A percentile compares a stretch with the other conserved stretches of the same genome.
These are phyloP conservation scores for Rynchops niger DNA, from an alignment of 2,113 vertebrate species.

Conservation along the genomic window DNA sequence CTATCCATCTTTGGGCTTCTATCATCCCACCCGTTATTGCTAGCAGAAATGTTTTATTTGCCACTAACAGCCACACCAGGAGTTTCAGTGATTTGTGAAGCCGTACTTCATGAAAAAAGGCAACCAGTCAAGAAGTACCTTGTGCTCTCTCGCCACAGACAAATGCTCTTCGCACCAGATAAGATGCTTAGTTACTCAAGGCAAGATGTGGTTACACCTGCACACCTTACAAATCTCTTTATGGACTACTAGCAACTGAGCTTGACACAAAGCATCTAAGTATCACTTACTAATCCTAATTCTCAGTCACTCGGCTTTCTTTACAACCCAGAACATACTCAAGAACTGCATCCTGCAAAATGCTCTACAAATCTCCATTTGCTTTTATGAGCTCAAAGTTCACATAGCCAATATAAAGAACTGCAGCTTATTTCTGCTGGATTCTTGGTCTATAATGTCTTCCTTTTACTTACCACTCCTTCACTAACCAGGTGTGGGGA, in stretches of 20 bases:
- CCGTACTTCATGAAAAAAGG: not conserved
- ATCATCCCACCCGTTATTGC: not conserved
- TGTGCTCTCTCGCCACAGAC: not conserved
- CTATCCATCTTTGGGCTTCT: not conserved
- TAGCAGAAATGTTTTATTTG: not conserved
- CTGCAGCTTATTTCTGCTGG: conserved; percentile 78
- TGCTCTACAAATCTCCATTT: conserved; percentile 38
- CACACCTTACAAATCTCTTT: not conserved
- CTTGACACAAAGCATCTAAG: not conserved
- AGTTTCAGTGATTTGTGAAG: not conserved
- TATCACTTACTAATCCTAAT: not conserved
- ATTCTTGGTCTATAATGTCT: conserved; percentile 80
- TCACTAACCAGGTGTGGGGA: conserved; percentile 79
- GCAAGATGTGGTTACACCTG: not conserved
- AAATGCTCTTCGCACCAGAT: not conserved
- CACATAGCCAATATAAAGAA: conserved; percentile 57
- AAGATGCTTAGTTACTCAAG: not conserved
- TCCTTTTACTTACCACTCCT: conserved; percentile 81
- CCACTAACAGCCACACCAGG: not conserved
- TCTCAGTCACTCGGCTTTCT: not conserved
- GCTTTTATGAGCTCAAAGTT: conserved; percentile 44
- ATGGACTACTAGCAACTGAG: not conserved
- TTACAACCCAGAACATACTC: not conserved
- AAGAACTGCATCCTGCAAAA: conserved; percentile 48
- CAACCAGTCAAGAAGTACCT: not conserved